These are phyloP conservation scores for Melinopterus prodromus DNA, from an alignment of 2,888 invertebrate species.

Conservation along the genomic window DNA sequence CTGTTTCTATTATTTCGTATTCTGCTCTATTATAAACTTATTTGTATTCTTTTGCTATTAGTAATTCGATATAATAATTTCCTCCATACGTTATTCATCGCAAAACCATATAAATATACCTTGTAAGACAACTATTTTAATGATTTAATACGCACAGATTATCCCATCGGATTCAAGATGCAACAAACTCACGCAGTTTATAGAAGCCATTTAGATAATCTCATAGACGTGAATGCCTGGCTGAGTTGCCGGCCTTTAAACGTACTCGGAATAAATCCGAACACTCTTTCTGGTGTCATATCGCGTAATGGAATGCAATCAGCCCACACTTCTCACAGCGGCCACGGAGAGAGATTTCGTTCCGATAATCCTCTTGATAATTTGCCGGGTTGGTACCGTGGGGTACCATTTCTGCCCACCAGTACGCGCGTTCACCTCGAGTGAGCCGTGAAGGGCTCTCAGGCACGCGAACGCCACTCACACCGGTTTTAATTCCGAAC, in stretches of 20 bases:
- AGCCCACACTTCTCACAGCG: neutral
- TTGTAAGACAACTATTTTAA: no score
- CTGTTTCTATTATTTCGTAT: no score
- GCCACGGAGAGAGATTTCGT: neutral
- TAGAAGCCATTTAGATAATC: no score
- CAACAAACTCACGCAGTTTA: no score
- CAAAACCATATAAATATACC: no score
- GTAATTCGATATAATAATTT: no score
- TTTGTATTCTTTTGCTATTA: no score
- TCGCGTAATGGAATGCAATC: neutral
- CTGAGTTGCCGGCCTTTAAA: neutral
- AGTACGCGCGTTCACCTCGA: neutral
- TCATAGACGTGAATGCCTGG: no score
- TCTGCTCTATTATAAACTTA: no score
- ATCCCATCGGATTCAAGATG: no score
- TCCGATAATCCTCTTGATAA: neutral
- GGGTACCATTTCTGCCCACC: slow-evolving; percentile 4
- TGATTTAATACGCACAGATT: no score
- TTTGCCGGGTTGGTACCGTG: neutral
- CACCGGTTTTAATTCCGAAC: neutral
- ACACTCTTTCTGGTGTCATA: neutral
- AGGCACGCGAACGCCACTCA: neutral
- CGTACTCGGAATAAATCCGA: neutral
- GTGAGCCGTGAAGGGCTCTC: neutral
- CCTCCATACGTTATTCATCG: no score